Percentiles rank a stretch among this genome's conserved stretches.
These are phyloP conservation scores for Apostichopus californicus DNA, from an alignment of 35 echinoderm and acorn worm genomes.

Conservation along the genomic window DNA sequence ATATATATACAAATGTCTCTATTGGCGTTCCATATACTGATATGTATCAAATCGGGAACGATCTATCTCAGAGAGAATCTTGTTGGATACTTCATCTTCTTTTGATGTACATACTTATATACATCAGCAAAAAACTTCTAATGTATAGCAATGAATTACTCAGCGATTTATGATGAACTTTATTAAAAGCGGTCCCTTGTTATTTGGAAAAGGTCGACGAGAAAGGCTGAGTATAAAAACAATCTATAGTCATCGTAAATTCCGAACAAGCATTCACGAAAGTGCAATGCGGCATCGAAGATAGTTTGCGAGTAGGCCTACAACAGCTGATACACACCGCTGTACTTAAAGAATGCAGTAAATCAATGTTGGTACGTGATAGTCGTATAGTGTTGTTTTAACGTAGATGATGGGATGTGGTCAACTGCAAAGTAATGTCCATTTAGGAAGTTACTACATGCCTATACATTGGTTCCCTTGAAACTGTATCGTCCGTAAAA, in stretches of 20 bases:
- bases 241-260: neutral
- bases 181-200: neutral
- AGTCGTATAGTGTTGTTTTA: too few relatives aligned
- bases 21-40: too few relatives aligned
- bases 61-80: too few relatives aligned
- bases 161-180: neutral
- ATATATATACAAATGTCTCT: too few relatives aligned
- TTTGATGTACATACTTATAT: neutral
- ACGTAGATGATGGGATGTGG: too few relatives aligned
- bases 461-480: too few relatives aligned
- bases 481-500: too few relatives aligned
- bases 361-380: neutral
- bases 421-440: too few relatives aligned
- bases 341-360: neutral
- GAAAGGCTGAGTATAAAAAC: neutral
- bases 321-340: neutral
- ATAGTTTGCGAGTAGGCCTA: neutral
- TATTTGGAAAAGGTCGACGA: neutral
- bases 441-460: too few relatives aligned
- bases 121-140: neutral
- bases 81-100: neutral
- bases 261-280: neutral
- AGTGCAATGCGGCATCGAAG: neutral
- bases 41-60: too few relatives aligned
- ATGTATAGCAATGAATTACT: neutral